Percentiles rank a stretch among this genome's conserved stretches.
phyloP scores from a whole-genome alignment of 2,113 vertebrate genomes.

The Callaeas wilsoni region DNA sequence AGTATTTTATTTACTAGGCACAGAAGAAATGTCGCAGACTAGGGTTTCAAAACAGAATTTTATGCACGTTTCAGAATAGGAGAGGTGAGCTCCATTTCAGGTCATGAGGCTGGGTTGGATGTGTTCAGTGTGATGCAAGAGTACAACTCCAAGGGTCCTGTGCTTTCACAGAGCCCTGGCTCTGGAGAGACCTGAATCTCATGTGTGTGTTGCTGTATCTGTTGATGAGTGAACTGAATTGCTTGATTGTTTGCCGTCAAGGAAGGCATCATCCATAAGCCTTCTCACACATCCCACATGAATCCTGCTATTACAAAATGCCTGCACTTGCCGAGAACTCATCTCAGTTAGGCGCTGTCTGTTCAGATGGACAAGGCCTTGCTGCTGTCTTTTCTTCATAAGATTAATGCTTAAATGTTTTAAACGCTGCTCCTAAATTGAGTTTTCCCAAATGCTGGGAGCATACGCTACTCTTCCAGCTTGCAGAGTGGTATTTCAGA shows the following conservation, averaged over 20 bases:
- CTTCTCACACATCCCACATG: not conserved
- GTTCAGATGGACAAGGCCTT: not conserved
- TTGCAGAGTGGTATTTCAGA: not conserved
- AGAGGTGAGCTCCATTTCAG: not conserved
- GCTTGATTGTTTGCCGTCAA: not conserved
- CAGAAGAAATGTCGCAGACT: not conserved
- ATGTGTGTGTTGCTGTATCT: not conserved
- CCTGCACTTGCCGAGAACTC: not conserved
- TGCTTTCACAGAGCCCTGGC: not conserved
- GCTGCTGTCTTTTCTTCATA: not conserved
- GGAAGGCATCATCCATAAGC: not conserved
- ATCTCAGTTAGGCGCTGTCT: not conserved
- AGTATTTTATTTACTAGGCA: constrained; percentile 3
- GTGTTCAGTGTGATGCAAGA: not conserved
- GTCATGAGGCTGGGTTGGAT: not conserved
- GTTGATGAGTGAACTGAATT: not conserved
- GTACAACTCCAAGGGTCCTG: not conserved
- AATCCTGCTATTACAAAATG: not conserved
- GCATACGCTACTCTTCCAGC: not conserved
- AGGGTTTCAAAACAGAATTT: not conserved
- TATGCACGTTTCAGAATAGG: not conserved
- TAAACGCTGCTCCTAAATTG: not conserved
- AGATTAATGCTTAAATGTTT: not conserved
- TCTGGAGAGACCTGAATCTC: not conserved
- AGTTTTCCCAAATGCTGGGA: not conserved